A percentile compares a stretch with the other conserved stretches of the same genome.
Evolutionary conservation across 1,140 invertebrate species (phyloP).

Genomic region (Saccostrea glomerata): DNA sequence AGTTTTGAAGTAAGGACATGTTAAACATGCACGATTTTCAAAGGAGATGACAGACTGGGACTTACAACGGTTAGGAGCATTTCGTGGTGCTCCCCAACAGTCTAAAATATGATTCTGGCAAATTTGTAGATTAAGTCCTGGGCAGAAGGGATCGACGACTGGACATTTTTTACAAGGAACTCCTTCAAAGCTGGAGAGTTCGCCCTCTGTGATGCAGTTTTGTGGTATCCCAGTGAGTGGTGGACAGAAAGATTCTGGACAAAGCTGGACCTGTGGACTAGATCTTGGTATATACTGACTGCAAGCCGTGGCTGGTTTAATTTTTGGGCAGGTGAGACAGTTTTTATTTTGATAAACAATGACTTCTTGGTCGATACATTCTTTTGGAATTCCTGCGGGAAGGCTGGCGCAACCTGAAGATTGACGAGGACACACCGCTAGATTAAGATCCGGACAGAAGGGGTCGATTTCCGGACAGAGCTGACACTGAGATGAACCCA

Average conservation of each 20-base stretch:
- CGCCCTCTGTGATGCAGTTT: neutral
- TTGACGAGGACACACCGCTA: neutral
- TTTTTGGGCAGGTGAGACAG: neutral
- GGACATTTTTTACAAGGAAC: neutral
- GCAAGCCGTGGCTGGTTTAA: neutral
- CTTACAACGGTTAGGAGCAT: neutral
- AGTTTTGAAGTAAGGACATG: conserved; percentile 15
- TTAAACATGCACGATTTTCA: conserved; percentile 9
- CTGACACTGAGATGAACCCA: conserved; percentile 4
- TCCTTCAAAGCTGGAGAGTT: neutral
- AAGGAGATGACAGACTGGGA: conserved; percentile 4
- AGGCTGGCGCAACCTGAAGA: neutral
- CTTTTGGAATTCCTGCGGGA: neutral
- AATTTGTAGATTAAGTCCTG: neutral
- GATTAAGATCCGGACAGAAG: neutral
- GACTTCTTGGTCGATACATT: conserved; percentile 1
- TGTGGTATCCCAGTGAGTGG: neutral
- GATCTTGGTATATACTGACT: neutral
- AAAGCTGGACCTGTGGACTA: neutral
- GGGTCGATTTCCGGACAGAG: neutral
- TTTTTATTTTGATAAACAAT: neutral
- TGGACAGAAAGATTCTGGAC: neutral
- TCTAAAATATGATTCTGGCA: conserved; percentile 13
- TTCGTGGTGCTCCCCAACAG: conserved; percentile 11
- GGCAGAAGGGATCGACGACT: conserved; percentile 5